Conservation (phyloP, 2,113 vertebrate genomes). For the Plestiodon gilberti region DNA sequence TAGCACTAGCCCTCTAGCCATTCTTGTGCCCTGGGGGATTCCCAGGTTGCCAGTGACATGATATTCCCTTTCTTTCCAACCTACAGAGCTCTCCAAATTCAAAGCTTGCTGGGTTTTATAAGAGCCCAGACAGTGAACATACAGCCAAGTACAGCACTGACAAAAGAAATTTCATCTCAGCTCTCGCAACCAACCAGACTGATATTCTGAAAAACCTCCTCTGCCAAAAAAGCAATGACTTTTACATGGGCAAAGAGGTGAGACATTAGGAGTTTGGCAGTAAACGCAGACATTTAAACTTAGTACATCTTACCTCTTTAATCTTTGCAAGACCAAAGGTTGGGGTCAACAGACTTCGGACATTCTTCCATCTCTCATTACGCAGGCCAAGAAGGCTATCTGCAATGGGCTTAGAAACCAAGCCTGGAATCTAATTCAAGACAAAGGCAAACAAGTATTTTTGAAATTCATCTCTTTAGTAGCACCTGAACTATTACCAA, state of each 20-base stretch:
- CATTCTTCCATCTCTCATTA: slow-evolving; percentile 87
- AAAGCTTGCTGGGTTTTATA: background rate
- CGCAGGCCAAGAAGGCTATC: slow-evolving; percentile 89
- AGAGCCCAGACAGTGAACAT: background rate
- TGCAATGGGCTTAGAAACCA: slow-evolving; percentile 81
- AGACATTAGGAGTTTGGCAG: background rate
- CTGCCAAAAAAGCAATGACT: slow-evolving; percentile 4
- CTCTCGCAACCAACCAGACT: background rate
- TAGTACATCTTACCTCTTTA: slow-evolving; percentile 80
- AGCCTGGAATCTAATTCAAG: slow-evolving; percentile 62
- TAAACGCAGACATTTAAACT: background rate
- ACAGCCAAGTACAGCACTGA: background rate
- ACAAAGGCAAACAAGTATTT: background rate
- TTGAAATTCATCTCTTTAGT: too few relatives aligned
- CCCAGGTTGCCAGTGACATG: background rate
- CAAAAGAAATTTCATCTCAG: background rate
- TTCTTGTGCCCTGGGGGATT: background rate
- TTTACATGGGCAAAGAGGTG: background rate
- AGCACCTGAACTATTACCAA: background rate
- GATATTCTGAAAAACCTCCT: background rate
- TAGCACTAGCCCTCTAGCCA: background rate
- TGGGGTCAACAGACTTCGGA: slow-evolving; percentile 82
- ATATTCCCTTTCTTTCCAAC: background rate
- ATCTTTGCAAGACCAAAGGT: slow-evolving; percentile 86
- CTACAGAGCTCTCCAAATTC: background rate